These are phyloP conservation scores for Adelges cooleyi DNA, from an alignment of 1,140 invertebrate genomes.

Conservation along the genomic window DNA sequence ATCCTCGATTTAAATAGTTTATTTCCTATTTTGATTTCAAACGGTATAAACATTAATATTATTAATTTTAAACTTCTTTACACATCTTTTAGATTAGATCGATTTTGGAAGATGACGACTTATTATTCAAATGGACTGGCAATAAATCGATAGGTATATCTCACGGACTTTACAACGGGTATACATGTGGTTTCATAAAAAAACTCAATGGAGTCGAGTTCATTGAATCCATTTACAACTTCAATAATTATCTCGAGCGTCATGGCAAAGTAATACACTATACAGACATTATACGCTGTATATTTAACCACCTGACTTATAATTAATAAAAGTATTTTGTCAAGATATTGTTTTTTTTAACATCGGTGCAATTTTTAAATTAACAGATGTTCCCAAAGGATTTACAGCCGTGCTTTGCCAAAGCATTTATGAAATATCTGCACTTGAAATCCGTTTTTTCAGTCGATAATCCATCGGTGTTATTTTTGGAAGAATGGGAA, in stretches of 20 bases:
- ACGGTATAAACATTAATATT: too few relatives aligned
- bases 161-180: slow-evolving; percentile 16
- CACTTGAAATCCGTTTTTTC: slow-evolving; percentile 4
- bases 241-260: neutral
- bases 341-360: too few relatives aligned
- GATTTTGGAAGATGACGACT: slow-evolving; percentile 7
- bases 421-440: slow-evolving; percentile 23
- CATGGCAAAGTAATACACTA: slow-evolving; percentile 2
- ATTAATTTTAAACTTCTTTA: too few relatives aligned
- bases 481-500: slow-evolving; percentile 15
- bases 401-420: slow-evolving; percentile 1
- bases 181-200: slow-evolving; percentile 4
- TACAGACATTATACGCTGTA: too few relatives aligned
- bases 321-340: too few relatives aligned
- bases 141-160: neutral
- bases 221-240: neutral
- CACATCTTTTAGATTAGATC: neutral
- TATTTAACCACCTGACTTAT: too few relatives aligned
- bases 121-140: slow-evolving; percentile 5
- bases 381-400: slow-evolving; percentile 17
- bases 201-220: neutral
- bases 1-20: too few relatives aligned
- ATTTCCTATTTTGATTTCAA: too few relatives aligned
- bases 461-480: neutral
- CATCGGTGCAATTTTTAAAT: neutral